Evolutionary conservation across 1,140 invertebrate species (phyloP).

Genomic region (Sminthurinus signatus): DNA sequence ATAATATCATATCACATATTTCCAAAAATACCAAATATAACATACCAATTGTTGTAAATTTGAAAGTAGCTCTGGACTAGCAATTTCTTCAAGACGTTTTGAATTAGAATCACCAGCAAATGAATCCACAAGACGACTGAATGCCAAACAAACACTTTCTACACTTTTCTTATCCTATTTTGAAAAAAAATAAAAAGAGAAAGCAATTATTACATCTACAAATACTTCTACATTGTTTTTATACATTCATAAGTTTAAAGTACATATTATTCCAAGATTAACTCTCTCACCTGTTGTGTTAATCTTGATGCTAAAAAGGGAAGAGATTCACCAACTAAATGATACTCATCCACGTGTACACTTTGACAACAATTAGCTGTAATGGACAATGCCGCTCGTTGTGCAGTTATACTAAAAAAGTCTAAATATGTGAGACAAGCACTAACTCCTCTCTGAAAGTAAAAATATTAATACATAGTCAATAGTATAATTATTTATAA

Average conservation of each 20-base stretch:
- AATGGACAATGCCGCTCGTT: constrained; percentile 86
- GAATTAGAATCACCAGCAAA: constrained; percentile 92
- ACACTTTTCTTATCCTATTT: constrained; percentile 95
- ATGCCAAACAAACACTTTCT: constrained; percentile 92
- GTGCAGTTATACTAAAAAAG: constrained; percentile 95
- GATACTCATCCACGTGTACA: constrained; percentile 85
- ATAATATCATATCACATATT: neutral
- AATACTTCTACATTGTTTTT: too few relatives aligned
- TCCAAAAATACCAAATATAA: constrained; percentile 13
- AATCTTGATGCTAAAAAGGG: constrained; percentile 76
- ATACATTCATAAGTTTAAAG: too few relatives aligned
- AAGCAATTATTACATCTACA: too few relatives aligned
- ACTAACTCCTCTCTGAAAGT: constrained; percentile 75
- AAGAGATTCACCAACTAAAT: constrained; percentile 81
- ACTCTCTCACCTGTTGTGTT: constrained; percentile 65
- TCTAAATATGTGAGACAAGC: constrained; percentile 94
- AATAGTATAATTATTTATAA: too few relatives aligned
- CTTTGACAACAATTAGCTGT: constrained; percentile 96
- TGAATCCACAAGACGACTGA: constrained; percentile 92
- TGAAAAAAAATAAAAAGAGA: too few relatives aligned
- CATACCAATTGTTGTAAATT: constrained; percentile 84
- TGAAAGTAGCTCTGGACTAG: constrained; percentile 80
- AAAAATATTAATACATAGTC: constrained; percentile 25
- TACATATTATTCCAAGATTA: constrained; percentile 5
- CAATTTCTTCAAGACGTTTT: constrained; percentile 85